A percentile compares a stretch with the other conserved stretches of the same genome.
Conservation (phyloP, 2,113 vertebrate species). For the Ariopsis seemanni region DNA sequence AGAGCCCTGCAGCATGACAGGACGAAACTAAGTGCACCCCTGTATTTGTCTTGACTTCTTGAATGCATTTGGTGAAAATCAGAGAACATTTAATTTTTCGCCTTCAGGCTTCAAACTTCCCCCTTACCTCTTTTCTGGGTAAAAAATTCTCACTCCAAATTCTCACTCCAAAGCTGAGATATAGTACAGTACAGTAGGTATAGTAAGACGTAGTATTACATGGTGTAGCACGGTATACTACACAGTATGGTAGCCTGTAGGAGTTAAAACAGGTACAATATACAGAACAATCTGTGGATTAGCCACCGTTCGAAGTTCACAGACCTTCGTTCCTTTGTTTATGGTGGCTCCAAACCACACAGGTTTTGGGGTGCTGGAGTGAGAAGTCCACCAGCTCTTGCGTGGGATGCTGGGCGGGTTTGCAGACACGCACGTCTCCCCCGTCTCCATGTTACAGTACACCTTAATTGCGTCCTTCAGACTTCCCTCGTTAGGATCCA, state of each 20-base stretch:
- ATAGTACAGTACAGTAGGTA: not conserved
- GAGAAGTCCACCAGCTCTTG: conserved; percentile 89
- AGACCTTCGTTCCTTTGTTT: conserved; percentile 86
- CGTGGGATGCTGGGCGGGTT: conserved; percentile 81
- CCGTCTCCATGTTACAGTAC: conserved; percentile 92
- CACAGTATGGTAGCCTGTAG: too few species aligned
- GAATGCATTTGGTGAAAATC: not conserved
- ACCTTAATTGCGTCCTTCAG: conserved; percentile 92
- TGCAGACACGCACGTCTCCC: conserved; percentile 92
- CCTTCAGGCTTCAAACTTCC: not conserved
- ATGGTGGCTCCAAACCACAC: conserved; percentile 92
- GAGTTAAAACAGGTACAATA: not conserved
- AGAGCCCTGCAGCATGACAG: not conserved
- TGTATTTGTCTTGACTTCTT: too few species aligned
- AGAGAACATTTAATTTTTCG: not conserved
- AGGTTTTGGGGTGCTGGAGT: conserved; percentile 72
- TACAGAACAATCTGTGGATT: not conserved
- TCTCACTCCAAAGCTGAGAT: not conserved
- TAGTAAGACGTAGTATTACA: too few species aligned
- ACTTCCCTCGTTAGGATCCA: conserved; percentile 95
- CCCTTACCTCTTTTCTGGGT: not conserved
- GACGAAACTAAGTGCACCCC: not conserved
- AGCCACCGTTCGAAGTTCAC: not conserved
- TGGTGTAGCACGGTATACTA: not conserved
- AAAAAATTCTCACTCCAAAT: not conserved